Evolutionary conservation across 1,140 invertebrate genomes (phyloP).

Genomic region (Plutomurus gul): DNA sequence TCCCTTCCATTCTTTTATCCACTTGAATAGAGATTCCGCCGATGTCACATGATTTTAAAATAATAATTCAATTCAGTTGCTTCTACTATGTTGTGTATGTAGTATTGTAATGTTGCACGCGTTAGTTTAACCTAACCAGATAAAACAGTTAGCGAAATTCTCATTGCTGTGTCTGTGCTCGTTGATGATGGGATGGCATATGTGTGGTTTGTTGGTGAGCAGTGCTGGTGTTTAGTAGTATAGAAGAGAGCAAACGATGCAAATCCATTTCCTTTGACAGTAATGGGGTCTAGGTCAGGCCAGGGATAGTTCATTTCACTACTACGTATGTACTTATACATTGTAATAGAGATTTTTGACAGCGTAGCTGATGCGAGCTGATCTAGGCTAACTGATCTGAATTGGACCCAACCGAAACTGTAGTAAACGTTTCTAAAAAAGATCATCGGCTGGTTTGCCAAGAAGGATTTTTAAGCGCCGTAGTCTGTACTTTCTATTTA

Average conservation of each 20-base stretch:
- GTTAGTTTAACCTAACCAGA: constrained; percentile 11
- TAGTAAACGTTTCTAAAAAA: no score
- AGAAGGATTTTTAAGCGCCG: no score
- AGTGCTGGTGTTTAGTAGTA: not conserved
- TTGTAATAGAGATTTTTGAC: not conserved
- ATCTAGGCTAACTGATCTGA: not conserved
- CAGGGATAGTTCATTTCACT: constrained; percentile 4
- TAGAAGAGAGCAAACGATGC: constrained; percentile 10
- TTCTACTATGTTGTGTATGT: not conserved
- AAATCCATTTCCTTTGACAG: constrained; percentile 30
- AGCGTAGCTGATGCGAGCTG: not conserved
- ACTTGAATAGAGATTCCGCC: no score
- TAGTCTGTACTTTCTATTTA: not conserved
- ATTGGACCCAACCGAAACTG: no score
- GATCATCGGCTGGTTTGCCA: no score
- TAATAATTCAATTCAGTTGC: constrained; percentile 5
- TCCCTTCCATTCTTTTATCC: not conserved
- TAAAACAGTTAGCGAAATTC: constrained; percentile 17
- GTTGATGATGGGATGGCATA: not conserved
- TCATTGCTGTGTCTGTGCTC: not conserved
- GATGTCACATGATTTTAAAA: constrained; percentile 15
- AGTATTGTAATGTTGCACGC: not conserved
- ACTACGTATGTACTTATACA: not conserved
- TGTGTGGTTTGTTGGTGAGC: not conserved
- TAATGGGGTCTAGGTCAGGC: constrained; percentile 34